phyloP scores from a whole-genome alignment of 2,113 vertebrate genomes.

The Hemicordylus capensis region DNA sequence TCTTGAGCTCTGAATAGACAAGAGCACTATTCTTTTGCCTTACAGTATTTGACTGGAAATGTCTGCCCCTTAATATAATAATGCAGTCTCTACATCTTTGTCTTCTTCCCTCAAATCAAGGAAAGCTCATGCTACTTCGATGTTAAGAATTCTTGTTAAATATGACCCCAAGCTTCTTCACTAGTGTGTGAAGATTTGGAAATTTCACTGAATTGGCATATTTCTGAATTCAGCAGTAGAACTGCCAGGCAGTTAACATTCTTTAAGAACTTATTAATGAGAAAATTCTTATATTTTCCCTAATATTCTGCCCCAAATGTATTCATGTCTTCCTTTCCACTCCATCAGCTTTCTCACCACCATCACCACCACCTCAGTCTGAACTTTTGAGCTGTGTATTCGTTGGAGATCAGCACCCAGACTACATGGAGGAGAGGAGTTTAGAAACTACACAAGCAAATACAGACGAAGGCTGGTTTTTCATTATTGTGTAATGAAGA shows the following conservation, averaged over 20 bases:
- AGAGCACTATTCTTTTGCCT: background rate
- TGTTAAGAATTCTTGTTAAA: background rate
- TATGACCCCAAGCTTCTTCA: background rate
- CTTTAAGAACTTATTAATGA: background rate
- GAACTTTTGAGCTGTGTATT: background rate
- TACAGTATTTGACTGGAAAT: background rate
- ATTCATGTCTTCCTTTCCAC: background rate
- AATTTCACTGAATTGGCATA: background rate
- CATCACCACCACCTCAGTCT: background rate
- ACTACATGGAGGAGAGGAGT: background rate
- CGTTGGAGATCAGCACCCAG: background rate
- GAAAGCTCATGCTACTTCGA: background rate
- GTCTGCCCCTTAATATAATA: background rate
- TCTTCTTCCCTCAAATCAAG: background rate
- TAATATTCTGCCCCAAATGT: background rate
- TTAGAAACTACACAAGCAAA: background rate
- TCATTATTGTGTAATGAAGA: constrained; percentile 38
- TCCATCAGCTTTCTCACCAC: no score
- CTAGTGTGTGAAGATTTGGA: background rate
- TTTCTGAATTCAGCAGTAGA: background rate
- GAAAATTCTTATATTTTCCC: background rate
- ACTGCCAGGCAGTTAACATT: background rate
- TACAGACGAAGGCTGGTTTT: constrained; percentile 15
- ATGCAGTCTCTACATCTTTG: background rate
- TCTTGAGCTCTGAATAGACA: background rate